A percentile compares a stretch with the other conserved stretches of the same genome.
Evolutionary conservation across 2,797 vertebrate genomes (phyloP).

Genomic region (Chaetodon trifasciatus): DNA sequence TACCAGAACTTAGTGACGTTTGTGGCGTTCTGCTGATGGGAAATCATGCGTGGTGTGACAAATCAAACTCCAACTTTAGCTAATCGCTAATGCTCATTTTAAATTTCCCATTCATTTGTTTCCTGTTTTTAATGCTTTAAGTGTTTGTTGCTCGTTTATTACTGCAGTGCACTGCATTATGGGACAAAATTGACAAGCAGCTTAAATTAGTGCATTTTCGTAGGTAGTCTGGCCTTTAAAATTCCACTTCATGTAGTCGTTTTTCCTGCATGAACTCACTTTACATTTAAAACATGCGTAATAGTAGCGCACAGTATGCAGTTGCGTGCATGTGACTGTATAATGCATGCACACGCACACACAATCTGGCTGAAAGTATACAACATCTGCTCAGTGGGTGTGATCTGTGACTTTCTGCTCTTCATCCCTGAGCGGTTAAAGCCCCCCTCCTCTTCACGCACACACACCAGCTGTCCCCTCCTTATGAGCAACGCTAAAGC

Average conservation of each 20-base stretch:
- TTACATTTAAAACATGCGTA: background rate
- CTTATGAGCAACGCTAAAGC: slow-evolving; percentile 14
- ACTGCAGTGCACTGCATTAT: background rate
- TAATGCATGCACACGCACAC: slow-evolving; percentile 15
- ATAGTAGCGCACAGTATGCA: background rate
- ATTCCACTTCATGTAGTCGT: background rate
- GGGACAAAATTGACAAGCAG: background rate
- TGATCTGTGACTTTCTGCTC: slow-evolving; percentile 59
- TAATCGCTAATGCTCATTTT: background rate
- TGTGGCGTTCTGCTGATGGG: background rate
- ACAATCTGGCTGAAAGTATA: slow-evolving; percentile 51
- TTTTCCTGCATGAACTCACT: background rate
- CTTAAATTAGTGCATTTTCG: background rate
- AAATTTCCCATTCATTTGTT: background rate
- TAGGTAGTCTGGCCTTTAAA: background rate
- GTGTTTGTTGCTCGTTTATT: background rate
- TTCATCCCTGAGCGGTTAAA: slow-evolving; percentile 37
- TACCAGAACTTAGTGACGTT: background rate
- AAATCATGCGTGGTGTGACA: background rate
- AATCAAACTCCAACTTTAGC: background rate
- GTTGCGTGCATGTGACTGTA: background rate
- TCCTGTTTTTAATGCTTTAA: background rate
- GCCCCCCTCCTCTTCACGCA: slow-evolving; percentile 26
- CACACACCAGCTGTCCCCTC: slow-evolving; percentile 62
- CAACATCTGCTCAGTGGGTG: slow-evolving; percentile 68